These are phyloP conservation scores for Pagetopsis macropterus DNA, from an alignment of 2,797 vertebrate genomes.

Conservation along the genomic window DNA sequence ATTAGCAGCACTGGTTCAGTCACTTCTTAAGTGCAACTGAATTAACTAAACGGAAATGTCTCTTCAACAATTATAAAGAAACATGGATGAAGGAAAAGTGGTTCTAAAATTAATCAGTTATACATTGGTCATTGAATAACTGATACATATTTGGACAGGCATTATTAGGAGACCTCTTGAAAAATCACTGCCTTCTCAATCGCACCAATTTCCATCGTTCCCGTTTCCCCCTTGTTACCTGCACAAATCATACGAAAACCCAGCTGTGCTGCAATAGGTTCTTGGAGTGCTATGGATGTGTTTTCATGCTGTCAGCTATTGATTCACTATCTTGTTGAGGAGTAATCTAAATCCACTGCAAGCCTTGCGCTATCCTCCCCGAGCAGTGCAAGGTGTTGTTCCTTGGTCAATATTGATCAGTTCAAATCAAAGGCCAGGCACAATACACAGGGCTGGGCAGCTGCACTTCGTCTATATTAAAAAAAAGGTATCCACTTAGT, in stretches of 20 bases:
- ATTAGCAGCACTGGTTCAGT: slow-evolving; percentile 9
- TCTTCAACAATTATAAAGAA: not conserved
- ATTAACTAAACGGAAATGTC: slow-evolving; percentile 9
- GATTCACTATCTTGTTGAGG: slow-evolving; percentile 58
- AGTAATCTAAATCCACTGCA: slow-evolving; percentile 51
- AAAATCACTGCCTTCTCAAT: not conserved
- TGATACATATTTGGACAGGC: slow-evolving; percentile 25
- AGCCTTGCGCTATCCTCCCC: slow-evolving; percentile 23
- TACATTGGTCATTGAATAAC: slow-evolving; percentile 7
- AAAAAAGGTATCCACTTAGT: slow-evolving; percentile 45
- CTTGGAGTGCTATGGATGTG: slow-evolving; percentile 18
- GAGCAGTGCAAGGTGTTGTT: slow-evolving; percentile 41
- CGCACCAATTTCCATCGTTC: slow-evolving; percentile 22
- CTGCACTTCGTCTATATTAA: slow-evolving; percentile 48
- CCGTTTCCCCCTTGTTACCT: slow-evolving; percentile 16
- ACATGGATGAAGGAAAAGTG: not conserved
- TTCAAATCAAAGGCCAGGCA: slow-evolving; percentile 56
- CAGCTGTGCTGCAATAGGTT: slow-evolving; percentile 15
- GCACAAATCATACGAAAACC: slow-evolving; percentile 6
- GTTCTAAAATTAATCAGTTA: slow-evolving; percentile 7
- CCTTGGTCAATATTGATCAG: slow-evolving; percentile 68
- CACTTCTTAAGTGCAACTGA: not conserved
- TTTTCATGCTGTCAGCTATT: slow-evolving; percentile 48
- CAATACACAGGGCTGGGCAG: slow-evolving; percentile 26
- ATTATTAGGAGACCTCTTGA: slow-evolving; percentile 11